A percentile compares a stretch with the other conserved stretches of the same genome.
Evolutionary conservation across 2,113 vertebrate species (phyloP).

Genomic region (Urocitellus parryii): DNA sequence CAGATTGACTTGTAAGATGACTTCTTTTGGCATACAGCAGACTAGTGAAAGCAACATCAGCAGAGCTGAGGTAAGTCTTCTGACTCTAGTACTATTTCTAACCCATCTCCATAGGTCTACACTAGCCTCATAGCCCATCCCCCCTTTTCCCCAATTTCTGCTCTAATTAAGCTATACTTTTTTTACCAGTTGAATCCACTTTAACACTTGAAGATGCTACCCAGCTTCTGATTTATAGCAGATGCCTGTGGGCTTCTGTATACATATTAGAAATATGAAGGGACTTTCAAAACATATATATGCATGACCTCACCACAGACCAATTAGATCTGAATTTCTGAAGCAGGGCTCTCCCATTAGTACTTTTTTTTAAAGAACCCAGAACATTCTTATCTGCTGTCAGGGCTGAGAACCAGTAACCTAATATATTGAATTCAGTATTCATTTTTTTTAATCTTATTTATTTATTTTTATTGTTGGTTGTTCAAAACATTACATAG

Average conservation of each 20-base stretch:
- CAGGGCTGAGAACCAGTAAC: not conserved
- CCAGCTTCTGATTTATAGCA: not conserved
- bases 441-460: constrained; percentile 15
- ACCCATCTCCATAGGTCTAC: not conserved
- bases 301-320: not conserved
- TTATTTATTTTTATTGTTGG: too few relatives aligned
- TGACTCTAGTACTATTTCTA: not conserved
- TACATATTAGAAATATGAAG: not conserved
- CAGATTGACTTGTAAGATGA: too few relatives aligned
- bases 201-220: not conserved
- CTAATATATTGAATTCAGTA: not conserved
- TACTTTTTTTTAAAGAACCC: not conserved
- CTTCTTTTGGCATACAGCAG: not conserved
- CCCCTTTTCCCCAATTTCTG: not conserved
- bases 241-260: not conserved
- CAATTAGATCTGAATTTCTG: not conserved
- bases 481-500: too few relatives aligned
- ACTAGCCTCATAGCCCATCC: not conserved
- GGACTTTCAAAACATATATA: not conserved
- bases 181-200: not conserved
- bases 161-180: not conserved
- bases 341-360: not conserved
- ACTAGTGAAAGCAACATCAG: not conserved
- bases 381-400: not conserved
- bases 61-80: not conserved